Base-by-base conservation (phyloP, 2,113 vertebrate genomes). In the Grammomys dolichurus region DNA sequence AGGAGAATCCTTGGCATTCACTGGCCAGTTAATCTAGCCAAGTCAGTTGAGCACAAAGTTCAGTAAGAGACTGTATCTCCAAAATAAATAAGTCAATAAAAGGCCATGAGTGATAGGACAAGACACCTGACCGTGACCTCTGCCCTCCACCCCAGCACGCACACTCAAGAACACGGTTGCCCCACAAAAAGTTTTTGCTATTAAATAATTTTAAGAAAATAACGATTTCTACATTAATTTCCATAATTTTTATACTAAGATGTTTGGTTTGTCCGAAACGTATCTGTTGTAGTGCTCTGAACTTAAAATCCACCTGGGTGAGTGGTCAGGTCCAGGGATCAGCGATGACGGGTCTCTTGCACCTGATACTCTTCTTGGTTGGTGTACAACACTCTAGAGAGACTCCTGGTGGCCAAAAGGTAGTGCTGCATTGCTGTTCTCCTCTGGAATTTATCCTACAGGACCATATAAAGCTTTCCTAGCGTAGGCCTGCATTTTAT, bases 351-450 rank as follows among this genome's bases (percentile, higher is more conserved):
- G 9, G 10, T 93, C n/a, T 58, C 54, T 11, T 40, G 0, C 28
- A 19, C 16, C 31, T 84, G 43, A 1, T n/a, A 31, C 10, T 63
- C 10, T 7, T 40, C 58, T 65, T 31, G 48, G 54, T 89, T 63
- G 24, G 24, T 22, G 54, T 43, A 7, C 1, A 56, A 28, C 33
- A 48, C 48, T 91, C 33, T 43, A 73, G 80, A 78, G 93, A 75
- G 96, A 95, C 96, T 88, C 51, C 90, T 97, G 88, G 90, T 97
- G 95, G 95, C 90, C n/a, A 17, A 72, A 48, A 36, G 65, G 63
- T 43, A 56, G 90, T 40, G 5, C 76, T 80, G 63, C 87, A 48
- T 16, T 51, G 8, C 72, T 65, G 51, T 89, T 91, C 46, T 90
- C 0, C 48, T 26, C 65, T 58, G 36, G 86, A 63, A 17, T 51